These are phyloP conservation scores for Philonicus albiceps DNA, from an alignment of 2,888 invertebrate species.

Conservation along the genomic window DNA sequence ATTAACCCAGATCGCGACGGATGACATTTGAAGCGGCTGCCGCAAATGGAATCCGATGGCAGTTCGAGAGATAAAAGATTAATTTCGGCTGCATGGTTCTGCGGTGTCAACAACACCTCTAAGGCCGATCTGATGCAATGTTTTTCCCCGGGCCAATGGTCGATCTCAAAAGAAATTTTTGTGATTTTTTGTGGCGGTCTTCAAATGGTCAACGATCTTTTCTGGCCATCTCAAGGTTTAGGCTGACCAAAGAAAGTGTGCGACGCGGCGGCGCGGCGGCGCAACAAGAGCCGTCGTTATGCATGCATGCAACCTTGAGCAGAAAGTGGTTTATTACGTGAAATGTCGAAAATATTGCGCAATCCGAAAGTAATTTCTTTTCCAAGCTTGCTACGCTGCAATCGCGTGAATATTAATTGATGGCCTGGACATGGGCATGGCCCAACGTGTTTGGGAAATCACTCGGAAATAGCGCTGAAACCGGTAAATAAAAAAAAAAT, in stretches of 20 bases:
- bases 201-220: conserved; percentile 11
- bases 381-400: background rate
- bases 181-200: background rate
- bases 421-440: background rate
- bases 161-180: background rate
- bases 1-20: background rate
- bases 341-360: conserved; percentile 1
- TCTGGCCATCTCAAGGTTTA: background rate
- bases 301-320: conserved; percentile 15
- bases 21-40: conserved; percentile 3
- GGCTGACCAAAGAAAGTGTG: background rate
- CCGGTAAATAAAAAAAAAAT: background rate
- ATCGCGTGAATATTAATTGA: conserved; percentile 6
- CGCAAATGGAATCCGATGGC: background rate
- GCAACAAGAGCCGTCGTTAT: background rate
- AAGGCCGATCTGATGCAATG: background rate
- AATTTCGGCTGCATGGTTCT: background rate
- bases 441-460: background rate
- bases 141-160: background rate
- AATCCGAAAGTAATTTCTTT: conserved; percentile 11
- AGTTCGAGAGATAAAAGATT: background rate
- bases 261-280: no score
- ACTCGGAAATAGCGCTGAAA: background rate
- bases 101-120: background rate
- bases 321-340: conserved; percentile 4